These are phyloP conservation scores for Sphaerophoria taeniata DNA, from an alignment of 2,888 invertebrate species.

Conservation along the genomic window DNA sequence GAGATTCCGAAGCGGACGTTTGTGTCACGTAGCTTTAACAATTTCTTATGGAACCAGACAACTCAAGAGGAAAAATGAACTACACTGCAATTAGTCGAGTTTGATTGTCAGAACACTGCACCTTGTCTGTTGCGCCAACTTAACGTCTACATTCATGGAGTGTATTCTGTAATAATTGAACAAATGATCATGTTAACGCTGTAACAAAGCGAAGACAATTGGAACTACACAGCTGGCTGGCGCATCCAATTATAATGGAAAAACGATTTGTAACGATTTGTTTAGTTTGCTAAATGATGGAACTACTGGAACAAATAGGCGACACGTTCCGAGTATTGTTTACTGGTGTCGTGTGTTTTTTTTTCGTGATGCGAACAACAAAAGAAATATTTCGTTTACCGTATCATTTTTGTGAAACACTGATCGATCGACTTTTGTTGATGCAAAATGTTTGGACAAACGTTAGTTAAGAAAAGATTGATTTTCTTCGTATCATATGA, in stretches of 20 bases:
- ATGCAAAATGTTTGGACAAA: neutral
- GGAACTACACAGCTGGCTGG: constrained; percentile 18
- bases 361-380: constrained; percentile 12
- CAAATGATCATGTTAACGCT: constrained; percentile 12
- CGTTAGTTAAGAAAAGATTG: neutral
- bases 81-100: constrained; percentile 36
- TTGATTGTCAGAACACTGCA: constrained; percentile 41
- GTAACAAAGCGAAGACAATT: constrained; percentile 1
- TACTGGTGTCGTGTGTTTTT: constrained; percentile 14
- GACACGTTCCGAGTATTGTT: constrained; percentile 1
- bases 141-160: constrained; percentile 29
- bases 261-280: constrained; percentile 63
- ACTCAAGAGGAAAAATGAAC: constrained; percentile 62
- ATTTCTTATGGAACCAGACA: constrained; percentile 24
- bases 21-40: constrained; percentile 54
- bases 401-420: neutral
- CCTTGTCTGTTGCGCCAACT: constrained; percentile 34
- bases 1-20: constrained; percentile 48
- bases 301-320: constrained; percentile 41
- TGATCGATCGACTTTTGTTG: constrained; percentile 26
- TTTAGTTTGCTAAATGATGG: constrained; percentile 48
- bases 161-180: constrained; percentile 2
- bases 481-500: neutral
- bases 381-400: constrained; percentile 10
- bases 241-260: constrained; percentile 59